Base-by-base conservation (phyloP, 1,140 invertebrate species). In the Heterodera carotae region DNA sequence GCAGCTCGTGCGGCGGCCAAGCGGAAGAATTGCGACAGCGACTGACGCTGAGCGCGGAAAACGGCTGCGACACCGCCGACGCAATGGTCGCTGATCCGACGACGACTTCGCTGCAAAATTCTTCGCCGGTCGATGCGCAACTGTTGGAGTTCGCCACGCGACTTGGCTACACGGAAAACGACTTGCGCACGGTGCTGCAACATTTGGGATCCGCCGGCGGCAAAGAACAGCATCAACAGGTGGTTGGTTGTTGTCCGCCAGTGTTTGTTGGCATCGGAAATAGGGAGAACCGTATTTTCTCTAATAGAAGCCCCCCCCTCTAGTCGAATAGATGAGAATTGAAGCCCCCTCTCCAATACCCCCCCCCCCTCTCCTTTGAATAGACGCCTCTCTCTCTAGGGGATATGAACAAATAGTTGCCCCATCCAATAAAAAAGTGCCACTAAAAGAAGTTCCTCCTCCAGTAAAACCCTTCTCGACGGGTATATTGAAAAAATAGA, bases 71-170 rank as follows among this genome's bases (percentile, higher is more conserved):
- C 29, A 12, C 29, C 33, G 33, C 12, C 10, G 68, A 33, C 39
- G 31, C 27, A 27, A 6, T 6, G 12, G 76, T 7, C 31, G 39
- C 79, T 31, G 8, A 12, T 2, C 7, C 22, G 64, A 70, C n/a
- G 33, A 8, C 43, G 29, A 56, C 7, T 18, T 8, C 62, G 8
- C 25, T 43, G 15, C 18, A 8, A 27, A 59, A 25, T 43, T 7
- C 2, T 43, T 7, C 48, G 15, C 12, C 48, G 22, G 36, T 48
- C 12, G 48, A 64, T 36, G 33, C 80, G 62, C n/a, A 48, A 25
- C 27, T 79, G 25, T 62, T 82, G 71, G 81, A 83, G 56, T 83
- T 84, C 53, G 83, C 83, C n/a, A 76, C 53, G n/a, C 79, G 73
- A 66, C 56, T 84, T 1, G 81, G 81, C 0, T 83, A 82, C 67